phyloP scores from a whole-genome alignment of 2,888 invertebrate genomes.

The Dione juno region DNA sequence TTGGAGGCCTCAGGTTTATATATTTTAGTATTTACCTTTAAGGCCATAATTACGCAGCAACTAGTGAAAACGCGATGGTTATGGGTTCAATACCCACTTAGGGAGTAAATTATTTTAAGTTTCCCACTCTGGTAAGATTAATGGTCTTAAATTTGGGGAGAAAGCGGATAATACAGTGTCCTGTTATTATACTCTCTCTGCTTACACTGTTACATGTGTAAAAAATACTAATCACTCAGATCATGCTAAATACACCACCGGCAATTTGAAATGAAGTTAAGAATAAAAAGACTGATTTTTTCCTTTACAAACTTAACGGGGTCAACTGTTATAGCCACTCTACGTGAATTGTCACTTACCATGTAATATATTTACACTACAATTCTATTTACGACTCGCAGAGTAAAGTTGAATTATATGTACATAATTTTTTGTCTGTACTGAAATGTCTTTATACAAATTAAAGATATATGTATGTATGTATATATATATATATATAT shows the following conservation, averaged over 20 bases:
- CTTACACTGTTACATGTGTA: no score
- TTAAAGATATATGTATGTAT: neutral
- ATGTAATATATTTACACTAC: conserved; percentile 12
- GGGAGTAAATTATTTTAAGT: no score
- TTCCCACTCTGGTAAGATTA: no score
- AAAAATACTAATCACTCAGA: neutral
- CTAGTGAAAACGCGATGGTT: no score
- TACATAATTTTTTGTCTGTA: neutral
- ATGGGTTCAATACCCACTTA: no score
- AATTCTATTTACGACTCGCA: neutral
- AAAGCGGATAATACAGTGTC: no score
- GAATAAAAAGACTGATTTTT: neutral
- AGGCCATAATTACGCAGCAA: no score
- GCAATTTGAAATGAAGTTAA: neutral
- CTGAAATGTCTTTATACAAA: neutral
- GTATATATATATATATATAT: no score
- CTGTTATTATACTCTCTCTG: no score
- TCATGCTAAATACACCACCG: conserved; percentile 7
- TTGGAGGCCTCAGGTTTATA: conserved; percentile 20
- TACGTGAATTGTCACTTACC: conserved; percentile 14
- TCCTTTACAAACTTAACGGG: conserved; percentile 9
- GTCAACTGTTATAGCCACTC: conserved; percentile 4
- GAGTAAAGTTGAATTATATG: neutral
- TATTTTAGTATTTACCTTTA: conserved; percentile 22
- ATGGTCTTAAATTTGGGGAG: no score